These are phyloP conservation scores for Ophioninae sp. DNA, from an alignment of 2,888 invertebrate species.

Conservation along the genomic window DNA sequence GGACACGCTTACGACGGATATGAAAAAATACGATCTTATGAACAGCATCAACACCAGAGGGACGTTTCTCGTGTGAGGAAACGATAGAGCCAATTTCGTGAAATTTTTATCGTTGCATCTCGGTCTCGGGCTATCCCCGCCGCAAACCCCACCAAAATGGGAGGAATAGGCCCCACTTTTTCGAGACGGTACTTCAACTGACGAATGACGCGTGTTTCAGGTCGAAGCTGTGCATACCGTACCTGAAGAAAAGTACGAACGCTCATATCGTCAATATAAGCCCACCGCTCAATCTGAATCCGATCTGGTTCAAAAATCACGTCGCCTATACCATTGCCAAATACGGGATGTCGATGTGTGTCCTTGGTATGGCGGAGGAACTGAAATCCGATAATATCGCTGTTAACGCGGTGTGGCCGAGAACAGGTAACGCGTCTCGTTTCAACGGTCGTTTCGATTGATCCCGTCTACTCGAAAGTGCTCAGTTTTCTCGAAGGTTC, in stretches of 20 bases:
- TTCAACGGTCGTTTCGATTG: neutral
- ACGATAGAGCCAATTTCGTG: slow-evolving; percentile 2
- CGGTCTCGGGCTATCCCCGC: too few relatives aligned
- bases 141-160: too few relatives aligned
- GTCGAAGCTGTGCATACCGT: slow-evolving; percentile 94
- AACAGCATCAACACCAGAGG: slow-evolving; percentile 96
- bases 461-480: neutral
- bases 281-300: slow-evolving; percentile 94
- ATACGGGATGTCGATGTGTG: slow-evolving; percentile 99
- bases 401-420: slow-evolving; percentile 98
- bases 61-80: slow-evolving; percentile 93
- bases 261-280: slow-evolving; percentile 97
- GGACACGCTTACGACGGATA: slow-evolving; percentile 91
- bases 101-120: neutral
- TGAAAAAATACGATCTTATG: slow-evolving; percentile 99
- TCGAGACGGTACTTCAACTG: neutral
- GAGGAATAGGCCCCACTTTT: too few relatives aligned
- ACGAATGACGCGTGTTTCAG: slow-evolving; percentile 82
- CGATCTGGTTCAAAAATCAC: slow-evolving; percentile 95
- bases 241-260: slow-evolving; percentile 92
- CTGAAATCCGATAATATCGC: slow-evolving; percentile 91
- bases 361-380: slow-evolving; percentile 97
- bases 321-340: slow-evolving; percentile 99
- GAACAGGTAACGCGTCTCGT: slow-evolving; percentile 85
- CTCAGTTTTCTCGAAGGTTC: neutral